Conservation (phyloP, 2,888 invertebrate genomes). For the Watsonalla binaria region DNA sequence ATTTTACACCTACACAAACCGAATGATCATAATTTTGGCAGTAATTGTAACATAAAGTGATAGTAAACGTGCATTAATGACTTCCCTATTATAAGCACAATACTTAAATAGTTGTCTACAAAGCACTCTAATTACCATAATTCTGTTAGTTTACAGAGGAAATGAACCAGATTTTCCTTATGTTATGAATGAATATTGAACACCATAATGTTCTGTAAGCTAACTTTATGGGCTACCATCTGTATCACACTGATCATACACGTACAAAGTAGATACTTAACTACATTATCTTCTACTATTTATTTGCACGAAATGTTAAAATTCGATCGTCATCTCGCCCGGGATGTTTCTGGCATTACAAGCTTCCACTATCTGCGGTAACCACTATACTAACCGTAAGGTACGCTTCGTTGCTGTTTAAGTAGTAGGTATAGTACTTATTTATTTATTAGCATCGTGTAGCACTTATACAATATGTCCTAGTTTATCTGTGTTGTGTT, state of each 20-base stretch:
- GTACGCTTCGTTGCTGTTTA: too few relatives aligned
- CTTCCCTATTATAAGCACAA: background rate
- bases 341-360: too few relatives aligned
- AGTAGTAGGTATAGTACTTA: too few relatives aligned
- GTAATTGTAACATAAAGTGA: conserved; percentile 1
- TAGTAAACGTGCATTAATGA: background rate
- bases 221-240: background rate
- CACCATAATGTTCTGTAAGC: background rate
- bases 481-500: too few relatives aligned
- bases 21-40: background rate
- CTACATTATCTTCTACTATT: background rate
- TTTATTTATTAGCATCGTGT: too few relatives aligned
- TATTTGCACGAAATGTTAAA: background rate
- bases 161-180: background rate
- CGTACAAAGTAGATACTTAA: background rate
- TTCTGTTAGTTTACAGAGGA: conserved; percentile 1
- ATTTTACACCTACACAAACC: background rate
- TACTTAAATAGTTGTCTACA: conserved; percentile 1
- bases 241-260: background rate
- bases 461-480: too few relatives aligned
- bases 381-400: too few relatives aligned
- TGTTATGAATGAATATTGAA: background rate
- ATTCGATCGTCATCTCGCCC: too few relatives aligned
- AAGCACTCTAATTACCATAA: conserved; percentile 1
- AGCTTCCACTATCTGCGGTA: too few relatives aligned